These are phyloP conservation scores for Bombus fervidus DNA, from an alignment of 1,140 invertebrate species.

Conservation along the genomic window DNA sequence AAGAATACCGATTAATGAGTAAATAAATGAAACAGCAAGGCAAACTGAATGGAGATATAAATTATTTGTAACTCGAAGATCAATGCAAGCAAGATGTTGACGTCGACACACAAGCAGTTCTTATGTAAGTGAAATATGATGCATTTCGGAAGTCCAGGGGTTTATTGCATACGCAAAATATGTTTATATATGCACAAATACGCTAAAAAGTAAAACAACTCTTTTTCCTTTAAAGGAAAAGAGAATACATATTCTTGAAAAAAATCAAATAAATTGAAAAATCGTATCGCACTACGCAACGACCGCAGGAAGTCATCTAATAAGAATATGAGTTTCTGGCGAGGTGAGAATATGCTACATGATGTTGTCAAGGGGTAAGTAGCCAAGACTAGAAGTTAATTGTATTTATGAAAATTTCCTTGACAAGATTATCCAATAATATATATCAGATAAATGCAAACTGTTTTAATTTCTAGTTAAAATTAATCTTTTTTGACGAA, in stretches of 20 bases:
- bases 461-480: background rate
- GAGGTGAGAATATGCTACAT: background rate
- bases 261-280: background rate
- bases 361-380: constrained; percentile 4
- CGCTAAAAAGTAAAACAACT: background rate
- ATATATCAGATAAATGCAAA: background rate
- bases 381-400: constrained; percentile 12
- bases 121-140: constrained; percentile 40
- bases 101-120: constrained; percentile 12
- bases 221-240: background rate
- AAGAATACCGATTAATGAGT: background rate
- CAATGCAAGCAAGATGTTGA: constrained; percentile 18
- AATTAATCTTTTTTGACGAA: background rate
- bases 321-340: constrained; percentile 6
- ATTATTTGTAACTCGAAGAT: background rate
- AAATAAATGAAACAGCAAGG: background rate
- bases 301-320: background rate
- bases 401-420: constrained; percentile 26
- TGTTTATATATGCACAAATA: background rate
- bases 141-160: constrained; percentile 43
- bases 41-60: background rate
- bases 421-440: background rate
- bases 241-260: background rate
- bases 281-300: too few species aligned
- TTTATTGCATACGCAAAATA: background rate